Evolutionary conservation across 2,113 vertebrate species (phyloP).

Genomic region (Brachyistius frenatus): DNA sequence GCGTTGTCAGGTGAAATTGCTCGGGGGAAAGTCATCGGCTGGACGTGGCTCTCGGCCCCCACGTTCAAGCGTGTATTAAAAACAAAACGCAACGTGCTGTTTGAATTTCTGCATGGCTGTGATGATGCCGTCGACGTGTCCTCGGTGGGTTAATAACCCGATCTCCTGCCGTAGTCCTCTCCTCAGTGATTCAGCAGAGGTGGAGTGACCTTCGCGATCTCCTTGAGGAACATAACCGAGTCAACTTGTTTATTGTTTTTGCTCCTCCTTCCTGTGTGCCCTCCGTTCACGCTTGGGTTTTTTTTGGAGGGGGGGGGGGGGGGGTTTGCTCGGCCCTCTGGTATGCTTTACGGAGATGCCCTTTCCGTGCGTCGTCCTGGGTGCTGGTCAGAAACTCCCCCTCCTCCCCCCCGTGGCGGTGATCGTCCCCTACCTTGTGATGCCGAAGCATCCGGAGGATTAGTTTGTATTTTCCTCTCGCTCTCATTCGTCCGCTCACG

Average conservation of each 20-base stretch:
- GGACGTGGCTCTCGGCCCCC: no score
- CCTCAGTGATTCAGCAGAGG: constrained; percentile 63
- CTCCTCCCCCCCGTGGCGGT: constrained; percentile 43
- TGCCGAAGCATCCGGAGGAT: constrained; percentile 56
- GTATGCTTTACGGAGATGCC: constrained; percentile 66
- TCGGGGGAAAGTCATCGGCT: no score
- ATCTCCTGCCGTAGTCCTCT: constrained; percentile 38
- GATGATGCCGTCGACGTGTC: constrained; percentile 35
- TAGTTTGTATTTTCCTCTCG: constrained; percentile 44
- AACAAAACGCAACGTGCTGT: constrained; percentile 23
- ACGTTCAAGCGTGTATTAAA: no score
- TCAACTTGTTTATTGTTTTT: constrained; percentile 72
- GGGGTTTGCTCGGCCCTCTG: constrained; percentile 55
- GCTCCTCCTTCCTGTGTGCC: constrained; percentile 41
- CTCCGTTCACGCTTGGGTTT: constrained; percentile 52
- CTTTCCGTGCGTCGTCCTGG: constrained; percentile 60
- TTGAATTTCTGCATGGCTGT: constrained; percentile 50
- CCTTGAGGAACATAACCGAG: constrained; percentile 59
- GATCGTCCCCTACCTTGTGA: constrained; percentile 59
- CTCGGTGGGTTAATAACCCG: constrained; percentile 67
- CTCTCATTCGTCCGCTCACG: constrained; percentile 31
- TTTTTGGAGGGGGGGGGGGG: no score
- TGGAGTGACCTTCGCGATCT: constrained; percentile 69
- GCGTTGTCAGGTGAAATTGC: constrained; percentile 24
- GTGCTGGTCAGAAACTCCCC: constrained; percentile 51